Percentiles rank a stretch among this genome's conserved stretches.
Evolutionary conservation across 2,888 invertebrate species (phyloP).

Genomic region (Cotesia congregata): DNA sequence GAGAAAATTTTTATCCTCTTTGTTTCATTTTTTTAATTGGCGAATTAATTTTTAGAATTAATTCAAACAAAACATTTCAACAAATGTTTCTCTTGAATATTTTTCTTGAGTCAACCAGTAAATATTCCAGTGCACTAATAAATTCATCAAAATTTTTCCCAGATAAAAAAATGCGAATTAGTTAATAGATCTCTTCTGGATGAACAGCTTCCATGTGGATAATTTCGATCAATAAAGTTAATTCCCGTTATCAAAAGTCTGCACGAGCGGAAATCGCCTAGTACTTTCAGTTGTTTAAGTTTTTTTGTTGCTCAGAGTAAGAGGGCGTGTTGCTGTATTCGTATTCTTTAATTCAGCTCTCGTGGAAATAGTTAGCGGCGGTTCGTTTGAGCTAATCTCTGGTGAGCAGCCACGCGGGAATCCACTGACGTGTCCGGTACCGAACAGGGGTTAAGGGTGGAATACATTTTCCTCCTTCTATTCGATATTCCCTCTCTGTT

Average conservation of each 20-base stretch:
- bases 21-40: no score
- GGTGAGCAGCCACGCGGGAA: constrained; percentile 40
- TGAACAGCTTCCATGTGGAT: constrained; percentile 40
- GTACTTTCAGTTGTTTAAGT: constrained; percentile 19
- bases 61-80: no score
- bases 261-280: constrained; percentile 43
- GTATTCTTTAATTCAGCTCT: constrained; percentile 7
- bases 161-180: background rate
- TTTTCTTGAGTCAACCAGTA: no score
- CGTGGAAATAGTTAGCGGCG: constrained; percentile 44
- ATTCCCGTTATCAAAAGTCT: constrained; percentile 47
- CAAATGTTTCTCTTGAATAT: no score
- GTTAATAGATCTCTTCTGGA: background rate
- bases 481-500: background rate
- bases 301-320: constrained; percentile 23
- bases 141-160: constrained; percentile 53
- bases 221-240: constrained; percentile 55
- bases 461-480: constrained; percentile 39
- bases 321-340: constrained; percentile 24
- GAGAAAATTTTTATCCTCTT: no score
- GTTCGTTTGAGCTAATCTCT: constrained; percentile 45
- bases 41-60: no score
- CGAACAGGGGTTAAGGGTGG: constrained; percentile 17
- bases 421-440: constrained; percentile 32
- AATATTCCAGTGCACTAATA: constrained; percentile 11